Base-by-base conservation (phyloP, 2,888 invertebrate genomes). In the Tetragnatha montana region DNA sequence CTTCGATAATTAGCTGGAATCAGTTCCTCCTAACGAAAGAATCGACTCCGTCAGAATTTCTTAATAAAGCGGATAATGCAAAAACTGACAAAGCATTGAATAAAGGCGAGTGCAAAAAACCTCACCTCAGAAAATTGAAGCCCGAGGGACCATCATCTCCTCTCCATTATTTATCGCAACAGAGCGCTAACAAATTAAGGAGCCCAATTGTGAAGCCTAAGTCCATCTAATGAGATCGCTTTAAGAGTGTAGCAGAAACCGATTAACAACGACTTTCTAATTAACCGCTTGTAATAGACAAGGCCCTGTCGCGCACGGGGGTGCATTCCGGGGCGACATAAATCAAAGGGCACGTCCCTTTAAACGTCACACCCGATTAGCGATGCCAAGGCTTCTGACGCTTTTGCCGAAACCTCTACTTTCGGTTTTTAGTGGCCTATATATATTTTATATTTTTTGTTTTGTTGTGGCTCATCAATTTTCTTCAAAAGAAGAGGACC, bases 191-290 rank as follows among this genome's bases (percentile, higher is more conserved):
- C 81, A 81, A 81, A 81, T 81, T 81, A 73, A 81, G 21, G 51
- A 19, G 17, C 50, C 79, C 79, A 78, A 50, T 79, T 85, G 70
- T 79, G 60, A 17, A 60, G 12, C 60, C 60, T 60, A 60, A 60
- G 60, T 19, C 60, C 84, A 49, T 69, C 70, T 75, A 87, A 82
- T 81, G 35, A 71, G 22, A n/a, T 68, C 81, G 69, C 74, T 69
- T 35, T 2, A 70, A 75, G 73, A 79, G 47, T 60, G 50, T 70
- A n/a, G 50, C 50, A 68, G 47, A 50, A 76, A 51, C 74, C 71
- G 79, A 88, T 88, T 88, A 88, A 73, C 49, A 17, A 22, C 50
- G 22, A n/a, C 50, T 35, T 82, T 80, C 79, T 88, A 88, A 88
- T 88, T 88, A 88, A 83, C 68, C 47, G 71, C 80, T 60, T 82